A percentile compares a stretch with the other conserved stretches of the same genome.
Evolutionary conservation across 2,113 vertebrate species (phyloP).

Genomic region (Ploceus nigricollis): DNA sequence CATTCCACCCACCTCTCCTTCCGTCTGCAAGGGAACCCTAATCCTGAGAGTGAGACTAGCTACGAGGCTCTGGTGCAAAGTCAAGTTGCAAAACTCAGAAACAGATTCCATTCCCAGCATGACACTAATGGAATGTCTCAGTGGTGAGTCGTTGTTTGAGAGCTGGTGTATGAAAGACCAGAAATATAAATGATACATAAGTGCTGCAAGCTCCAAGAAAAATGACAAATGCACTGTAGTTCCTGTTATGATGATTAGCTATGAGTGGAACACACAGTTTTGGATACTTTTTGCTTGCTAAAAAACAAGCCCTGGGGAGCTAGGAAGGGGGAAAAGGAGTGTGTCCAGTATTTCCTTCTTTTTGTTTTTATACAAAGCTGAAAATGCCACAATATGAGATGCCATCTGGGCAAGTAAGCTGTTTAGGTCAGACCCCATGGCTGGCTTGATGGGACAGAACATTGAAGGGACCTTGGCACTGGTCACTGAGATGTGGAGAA

Average conservation of each 20-base stretch:
- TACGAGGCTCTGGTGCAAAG: neutral
- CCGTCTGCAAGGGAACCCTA: neutral
- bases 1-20: neutral
- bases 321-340: rapidly evolving
- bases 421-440: neutral
- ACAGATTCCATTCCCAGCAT: neutral
- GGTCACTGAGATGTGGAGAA: neutral
- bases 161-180: neutral
- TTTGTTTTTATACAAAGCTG: neutral
- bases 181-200: neutral
- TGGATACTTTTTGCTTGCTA: neutral
- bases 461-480: neutral
- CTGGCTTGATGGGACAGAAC: neutral
- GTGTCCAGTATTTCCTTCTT: neutral
- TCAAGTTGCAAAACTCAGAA: neutral
- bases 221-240: neutral
- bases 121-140: conserved; percentile 22
- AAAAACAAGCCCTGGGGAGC: neutral
- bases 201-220: neutral
- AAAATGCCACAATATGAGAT: neutral
- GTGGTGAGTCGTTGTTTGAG: neutral
- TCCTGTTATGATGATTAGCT: neutral
- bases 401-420: neutral
- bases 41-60: neutral
- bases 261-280: neutral